Percentiles rank a stretch among this genome's conserved stretches.
Conservation (phyloP, 92 coral and sea anemone genomes). For the Parazoanthus atlanticus region DNA sequence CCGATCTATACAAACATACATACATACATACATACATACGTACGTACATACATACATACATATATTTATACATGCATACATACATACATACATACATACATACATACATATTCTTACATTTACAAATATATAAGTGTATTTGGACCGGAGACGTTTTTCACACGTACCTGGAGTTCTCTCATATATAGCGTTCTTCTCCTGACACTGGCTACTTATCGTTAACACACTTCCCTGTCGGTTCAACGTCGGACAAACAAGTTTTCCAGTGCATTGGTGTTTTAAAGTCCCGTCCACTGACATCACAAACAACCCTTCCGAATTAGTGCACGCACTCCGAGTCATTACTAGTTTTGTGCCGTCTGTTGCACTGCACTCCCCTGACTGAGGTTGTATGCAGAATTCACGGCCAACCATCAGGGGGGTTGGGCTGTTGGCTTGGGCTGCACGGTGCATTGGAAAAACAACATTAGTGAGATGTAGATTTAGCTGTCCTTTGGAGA, state of each 20-base stretch:
- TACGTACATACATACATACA: too few species aligned
- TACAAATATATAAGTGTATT: too few species aligned
- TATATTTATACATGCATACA: too few species aligned
- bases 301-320: slow-evolving; percentile 35
- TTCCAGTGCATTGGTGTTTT: slow-evolving; percentile 59
- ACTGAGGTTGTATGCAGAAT: slow-evolving; percentile 56
- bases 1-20: too few species aligned
- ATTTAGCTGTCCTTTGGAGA: too few species aligned
- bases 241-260: slow-evolving; percentile 53
- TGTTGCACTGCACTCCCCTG: slow-evolving; percentile 32
- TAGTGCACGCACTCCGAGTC: slow-evolving; percentile 28
- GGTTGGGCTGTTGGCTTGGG: slow-evolving; percentile 9
- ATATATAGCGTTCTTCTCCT: slow-evolving; percentile 34
- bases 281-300: slow-evolving; percentile 46
- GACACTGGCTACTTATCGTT: slow-evolving; percentile 53
- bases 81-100: too few species aligned
- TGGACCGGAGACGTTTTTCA: too few species aligned
- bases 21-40: too few species aligned
- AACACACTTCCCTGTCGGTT: slow-evolving; percentile 39
- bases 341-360: slow-evolving; percentile 55
- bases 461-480: background rate
- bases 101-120: too few species aligned
- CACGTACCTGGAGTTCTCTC: slow-evolving; percentile 49
- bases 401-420: slow-evolving; percentile 43
- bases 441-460: background rate